A percentile compares a stretch with the other conserved stretches of the same genome.
phyloP scores from a whole-genome alignment of 1,140 invertebrate genomes.

The Trichogramma pretiosum region DNA sequence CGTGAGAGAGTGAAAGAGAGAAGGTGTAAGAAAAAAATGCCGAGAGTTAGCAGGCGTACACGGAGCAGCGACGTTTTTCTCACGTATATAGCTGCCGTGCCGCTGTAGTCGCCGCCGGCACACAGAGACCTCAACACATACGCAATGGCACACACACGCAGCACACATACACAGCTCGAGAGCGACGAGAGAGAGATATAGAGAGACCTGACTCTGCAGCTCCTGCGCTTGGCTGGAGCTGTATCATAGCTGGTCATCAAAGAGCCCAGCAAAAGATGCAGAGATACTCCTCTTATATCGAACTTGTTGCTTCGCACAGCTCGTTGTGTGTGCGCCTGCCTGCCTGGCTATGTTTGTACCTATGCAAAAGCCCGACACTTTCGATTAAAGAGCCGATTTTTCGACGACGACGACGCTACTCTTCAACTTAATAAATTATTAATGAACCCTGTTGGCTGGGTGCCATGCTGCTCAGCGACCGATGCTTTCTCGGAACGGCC shows the following conservation, averaged over 20 bases:
- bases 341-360: background rate
- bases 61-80: conserved; percentile 14
- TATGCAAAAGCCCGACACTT: background rate
- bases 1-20: conserved; percentile 39
- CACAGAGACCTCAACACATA: background rate
- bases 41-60: conserved; percentile 13
- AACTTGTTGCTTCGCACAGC: no score
- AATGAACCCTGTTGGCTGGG: background rate
- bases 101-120: background rate
- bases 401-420: no score
- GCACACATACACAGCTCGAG: background rate
- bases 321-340: background rate
- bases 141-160: background rate
- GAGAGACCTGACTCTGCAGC: no score
- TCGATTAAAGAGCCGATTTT: no score
- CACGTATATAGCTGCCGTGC: conserved; percentile 8
- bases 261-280: background rate
- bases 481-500: background rate
- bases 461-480: background rate
- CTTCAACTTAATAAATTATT: conserved; percentile 7
- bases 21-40: conserved; percentile 32
- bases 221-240: no score
- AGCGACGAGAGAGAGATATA: background rate
- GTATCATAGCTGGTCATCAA: no score
- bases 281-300: no score